Base-by-base conservation (phyloP, 2,113 vertebrate species). In the Hippocampus mohnikei region DNA sequence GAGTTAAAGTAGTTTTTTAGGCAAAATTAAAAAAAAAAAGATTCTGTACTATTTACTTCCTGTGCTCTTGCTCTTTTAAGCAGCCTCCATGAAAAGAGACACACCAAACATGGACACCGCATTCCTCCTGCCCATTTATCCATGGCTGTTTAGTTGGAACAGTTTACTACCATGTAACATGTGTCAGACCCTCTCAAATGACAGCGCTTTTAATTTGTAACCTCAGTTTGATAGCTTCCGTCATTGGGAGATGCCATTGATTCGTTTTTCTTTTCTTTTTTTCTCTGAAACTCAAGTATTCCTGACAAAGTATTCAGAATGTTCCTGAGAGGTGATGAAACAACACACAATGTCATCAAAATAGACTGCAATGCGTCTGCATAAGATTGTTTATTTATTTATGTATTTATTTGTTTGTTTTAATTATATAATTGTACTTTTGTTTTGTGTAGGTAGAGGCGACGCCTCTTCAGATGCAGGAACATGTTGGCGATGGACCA, bases 401-500 rank as follows among this genome's bases (percentile, higher is more conserved):
- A n/a, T n/a, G n/a, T n/a, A n/a, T n/a, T n/a, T n/a, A n/a, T n/a
- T n/a, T n/a, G n/a, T 37, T 64, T n/a, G 23, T 41, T 23, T 13
- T 15, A 44, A 44, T 13, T 3, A 12, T 63, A 1, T 58, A 6
- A 0, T 46, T 0, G 63, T 52, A 37, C 77, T 48, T 55, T 1
- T 53, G 6, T 53, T 53, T 21, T 78, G 70, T 48, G 77, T 78
- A 92, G 90, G 88, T 89, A 87, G 87, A 91, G 79, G 85, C 74
- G 76, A 81, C 70, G 77, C 77, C 70, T 78, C 85, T 89, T 84
- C 94, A 84, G 82, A 95, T 98, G 95, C 92, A 90, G 94, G 93
- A 96, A 95, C 89, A 98, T 98, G 96, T 92, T 97, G 92, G 94
- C 94, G 84, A 95, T 95, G 91, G 96, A 98, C 85, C 95, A 95